These are phyloP conservation scores for Batillaria attramentaria DNA, from an alignment of 1,140 invertebrate species.

Conservation along the genomic window DNA sequence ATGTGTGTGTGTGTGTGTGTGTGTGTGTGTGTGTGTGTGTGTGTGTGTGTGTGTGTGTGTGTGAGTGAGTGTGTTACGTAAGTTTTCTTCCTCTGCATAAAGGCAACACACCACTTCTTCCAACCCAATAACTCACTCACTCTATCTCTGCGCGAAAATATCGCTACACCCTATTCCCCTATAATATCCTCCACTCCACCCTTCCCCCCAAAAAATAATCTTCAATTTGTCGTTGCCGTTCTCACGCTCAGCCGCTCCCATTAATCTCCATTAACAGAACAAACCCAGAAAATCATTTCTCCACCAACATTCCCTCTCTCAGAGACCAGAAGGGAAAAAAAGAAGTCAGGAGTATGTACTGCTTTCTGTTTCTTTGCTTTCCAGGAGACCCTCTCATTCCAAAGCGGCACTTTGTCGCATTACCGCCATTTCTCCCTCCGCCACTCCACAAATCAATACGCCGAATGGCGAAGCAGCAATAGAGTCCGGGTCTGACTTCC, in stretches of 20 bases:
- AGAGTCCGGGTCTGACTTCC: constrained; percentile 27
- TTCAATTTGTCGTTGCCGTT: no score
- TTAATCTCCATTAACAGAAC: constrained; percentile 34
- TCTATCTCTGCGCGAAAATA: background rate
- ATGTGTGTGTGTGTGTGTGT: no score
- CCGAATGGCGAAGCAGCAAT: constrained; percentile 32
- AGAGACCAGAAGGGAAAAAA: no score
- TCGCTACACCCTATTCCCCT: no score
- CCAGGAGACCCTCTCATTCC: background rate
- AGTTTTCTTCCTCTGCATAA: no score
- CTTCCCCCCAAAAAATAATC: no score
- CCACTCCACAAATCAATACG: constrained; percentile 33
- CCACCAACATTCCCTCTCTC: constrained; percentile 14
- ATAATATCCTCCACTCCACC: no score
- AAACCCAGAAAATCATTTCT: constrained; percentile 13
- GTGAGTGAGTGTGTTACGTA: no score
- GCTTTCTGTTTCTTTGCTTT: constrained; percentile 30
- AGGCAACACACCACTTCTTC: no score
- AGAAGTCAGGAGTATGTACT: constrained; percentile 26
- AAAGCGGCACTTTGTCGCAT: constrained; percentile 30
- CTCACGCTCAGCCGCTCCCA: constrained; percentile 19
- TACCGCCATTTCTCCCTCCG: constrained; percentile 25
- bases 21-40: no score
- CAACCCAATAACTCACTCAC: no score
- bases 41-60: no score